Percentiles rank a stretch among this genome's conserved stretches.
These are phyloP conservation scores for Athalia circularis DNA, from an alignment of 2,888 invertebrate species.

Conservation along the genomic window DNA sequence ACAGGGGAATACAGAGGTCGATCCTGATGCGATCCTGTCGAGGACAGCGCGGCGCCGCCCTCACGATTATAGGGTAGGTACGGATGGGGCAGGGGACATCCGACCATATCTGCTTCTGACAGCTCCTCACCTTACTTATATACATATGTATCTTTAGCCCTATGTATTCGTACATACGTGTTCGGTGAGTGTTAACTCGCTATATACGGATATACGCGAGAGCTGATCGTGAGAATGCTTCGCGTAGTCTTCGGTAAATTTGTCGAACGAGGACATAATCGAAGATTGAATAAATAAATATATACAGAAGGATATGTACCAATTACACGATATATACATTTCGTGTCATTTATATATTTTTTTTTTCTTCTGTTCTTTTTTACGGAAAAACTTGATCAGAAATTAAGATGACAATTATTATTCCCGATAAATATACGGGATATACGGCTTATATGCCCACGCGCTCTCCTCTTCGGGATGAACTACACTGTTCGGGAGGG, in stretches of 20 bases:
- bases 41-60: constrained; percentile 73
- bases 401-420: constrained; percentile 41
- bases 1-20: constrained; percentile 63
- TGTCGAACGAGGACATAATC: too few species aligned
- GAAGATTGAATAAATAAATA: too few species aligned
- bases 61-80: constrained; percentile 70
- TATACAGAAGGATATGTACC: too few species aligned
- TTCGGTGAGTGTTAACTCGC: not conserved
- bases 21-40: constrained; percentile 73
- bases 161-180: constrained; percentile 6
- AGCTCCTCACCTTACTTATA: constrained; percentile 61
- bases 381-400: constrained; percentile 16
- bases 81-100: constrained; percentile 67
- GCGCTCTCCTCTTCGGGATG: not conserved
- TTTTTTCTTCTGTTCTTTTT: too few species aligned
- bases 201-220: too few species aligned
- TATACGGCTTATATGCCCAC: constrained; percentile 1
- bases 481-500: constrained; percentile 53
- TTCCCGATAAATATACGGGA: constrained; percentile 27
- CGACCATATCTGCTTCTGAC: constrained; percentile 72
- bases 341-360: too few species aligned
- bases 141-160: constrained; percentile 18
- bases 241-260: too few species aligned
- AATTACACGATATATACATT: too few species aligned
- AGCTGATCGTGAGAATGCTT: too few species aligned